Conservation (phyloP, 2,113 vertebrate species). For the Xiphias gladius region DNA sequence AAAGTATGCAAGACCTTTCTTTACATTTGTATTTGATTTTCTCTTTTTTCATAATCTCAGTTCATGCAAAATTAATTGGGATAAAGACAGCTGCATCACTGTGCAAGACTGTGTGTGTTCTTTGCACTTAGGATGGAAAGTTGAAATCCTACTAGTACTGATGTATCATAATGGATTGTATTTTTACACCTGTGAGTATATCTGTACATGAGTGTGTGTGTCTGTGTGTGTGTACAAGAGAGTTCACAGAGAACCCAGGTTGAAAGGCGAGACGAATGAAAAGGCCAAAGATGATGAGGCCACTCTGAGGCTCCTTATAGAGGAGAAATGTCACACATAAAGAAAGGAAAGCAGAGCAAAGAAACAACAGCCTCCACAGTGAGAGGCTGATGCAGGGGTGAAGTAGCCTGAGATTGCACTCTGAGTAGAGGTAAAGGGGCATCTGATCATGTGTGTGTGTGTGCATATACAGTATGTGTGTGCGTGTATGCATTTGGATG, state of each 20-base stretch:
- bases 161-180: conserved; percentile 59
- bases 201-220: conserved; percentile 51
- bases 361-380: conserved; percentile 80
- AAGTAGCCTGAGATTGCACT: conserved; percentile 87
- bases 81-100: conserved; percentile 1
- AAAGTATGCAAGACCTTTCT: background rate
- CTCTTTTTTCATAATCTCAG: background rate
- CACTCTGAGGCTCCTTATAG: conserved; percentile 80
- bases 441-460: conserved; percentile 76
- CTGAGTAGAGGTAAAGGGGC: conserved; percentile 84
- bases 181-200: conserved; percentile 62
- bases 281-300: conserved; percentile 84
- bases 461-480: conserved; percentile 18
- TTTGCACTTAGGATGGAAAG: background rate
- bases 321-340: conserved; percentile 82
- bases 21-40: background rate
- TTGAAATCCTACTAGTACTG: conserved; percentile 47
- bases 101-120: background rate
- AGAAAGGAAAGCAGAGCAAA: conserved; percentile 81
- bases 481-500: conserved; percentile 48
- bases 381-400: conserved; percentile 80
- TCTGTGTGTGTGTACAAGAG: conserved; percentile 48
- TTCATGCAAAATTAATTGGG: conserved; percentile 4
- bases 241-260: conserved; percentile 72
- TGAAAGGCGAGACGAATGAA: conserved; percentile 84